Evolutionary conservation across 64 coral and sea anemone genomes (phyloP).

Genomic region (Porites australiensis): DNA sequence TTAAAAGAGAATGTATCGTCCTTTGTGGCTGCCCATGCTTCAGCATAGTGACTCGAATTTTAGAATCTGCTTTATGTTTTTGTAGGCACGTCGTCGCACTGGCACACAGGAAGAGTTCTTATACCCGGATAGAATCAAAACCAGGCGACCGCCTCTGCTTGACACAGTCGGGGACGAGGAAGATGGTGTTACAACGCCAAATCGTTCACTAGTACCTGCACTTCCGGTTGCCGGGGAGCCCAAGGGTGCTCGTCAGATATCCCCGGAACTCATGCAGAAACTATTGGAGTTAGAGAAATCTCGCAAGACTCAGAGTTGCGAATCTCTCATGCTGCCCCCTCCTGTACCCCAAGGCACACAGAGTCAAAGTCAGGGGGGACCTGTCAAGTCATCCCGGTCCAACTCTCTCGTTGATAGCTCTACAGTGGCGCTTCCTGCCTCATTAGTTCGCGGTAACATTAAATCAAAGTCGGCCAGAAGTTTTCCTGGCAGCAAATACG

Average conservation of each 20-base stretch:
- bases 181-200: constrained; percentile 20
- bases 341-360: constrained; percentile 4
- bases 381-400: constrained; percentile 42
- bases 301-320: constrained; percentile 71
- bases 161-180: constrained; percentile 48
- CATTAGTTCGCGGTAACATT: constrained; percentile 85
- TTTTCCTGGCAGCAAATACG: constrained; percentile 77
- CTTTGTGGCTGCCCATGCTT: too few relatives aligned
- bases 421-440: constrained; percentile 33
- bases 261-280: constrained; percentile 98
- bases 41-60: too few relatives aligned
- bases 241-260: constrained; percentile 69
- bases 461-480: constrained; percentile 95
- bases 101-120: constrained; percentile 93
- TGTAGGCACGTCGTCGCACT: constrained; percentile 90
- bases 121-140: constrained; percentile 81
- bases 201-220: constrained; percentile 20
- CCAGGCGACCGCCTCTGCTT: constrained; percentile 48
- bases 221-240: constrained; percentile 10
- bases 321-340: constrained; percentile 63
- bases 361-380: constrained; percentile 12
- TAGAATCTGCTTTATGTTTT: neutral
- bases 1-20: too few relatives aligned
- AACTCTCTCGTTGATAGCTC: constrained; percentile 17
- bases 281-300: constrained; percentile 91